Conservation (phyloP, 1,140 invertebrate species). For the Neodiprion lecontei region DNA sequence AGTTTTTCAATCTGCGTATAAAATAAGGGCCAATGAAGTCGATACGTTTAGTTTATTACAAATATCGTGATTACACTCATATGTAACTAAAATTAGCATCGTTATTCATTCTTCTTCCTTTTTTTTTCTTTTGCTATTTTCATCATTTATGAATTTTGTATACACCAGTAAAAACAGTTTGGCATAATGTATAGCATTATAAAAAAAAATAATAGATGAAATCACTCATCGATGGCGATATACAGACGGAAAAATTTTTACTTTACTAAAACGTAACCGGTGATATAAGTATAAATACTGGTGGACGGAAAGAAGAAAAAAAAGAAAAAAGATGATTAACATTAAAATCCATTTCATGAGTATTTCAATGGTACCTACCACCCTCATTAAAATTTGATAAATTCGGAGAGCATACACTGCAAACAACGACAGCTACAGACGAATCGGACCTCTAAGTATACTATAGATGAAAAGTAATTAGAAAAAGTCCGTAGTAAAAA, state of each 20-base stretch:
- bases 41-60: not conserved
- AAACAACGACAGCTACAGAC: not conserved
- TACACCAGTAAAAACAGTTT: too few species aligned
- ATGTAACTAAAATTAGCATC: not conserved
- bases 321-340: not conserved
- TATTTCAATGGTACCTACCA: not conserved
- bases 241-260: not conserved
- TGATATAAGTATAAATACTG: not conserved
- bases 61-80: not conserved
- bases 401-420: not conserved
- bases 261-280: not conserved
- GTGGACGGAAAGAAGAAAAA: not conserved
- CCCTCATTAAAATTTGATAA: not conserved
- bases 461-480: too few species aligned
- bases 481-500: not conserved
- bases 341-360: not conserved
- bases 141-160: too few species aligned
- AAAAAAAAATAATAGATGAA: not conserved
- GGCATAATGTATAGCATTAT: not conserved
- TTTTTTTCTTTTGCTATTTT: not conserved
- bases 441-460: not conserved
- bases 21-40: not conserved
- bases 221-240: not conserved
- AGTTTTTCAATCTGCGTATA: not conserved
- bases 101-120: not conserved